phyloP scores from a whole-genome alignment of 2,113 vertebrate genomes.

The Eolophus roseicapilla region DNA sequence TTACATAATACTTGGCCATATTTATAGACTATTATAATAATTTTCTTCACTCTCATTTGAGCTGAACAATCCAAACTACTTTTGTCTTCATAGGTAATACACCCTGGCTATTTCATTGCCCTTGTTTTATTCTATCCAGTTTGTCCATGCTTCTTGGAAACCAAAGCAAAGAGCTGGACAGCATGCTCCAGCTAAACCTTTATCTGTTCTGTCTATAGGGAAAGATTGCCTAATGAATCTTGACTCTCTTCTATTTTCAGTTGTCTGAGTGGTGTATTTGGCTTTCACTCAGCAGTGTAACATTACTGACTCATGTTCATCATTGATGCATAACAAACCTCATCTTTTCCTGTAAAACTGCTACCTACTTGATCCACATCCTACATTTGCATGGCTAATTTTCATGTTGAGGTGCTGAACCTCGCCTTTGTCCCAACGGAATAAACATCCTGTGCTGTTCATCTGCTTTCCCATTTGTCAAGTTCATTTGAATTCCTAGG shows the following conservation, averaged over 20 bases:
- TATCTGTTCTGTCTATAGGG: background rate
- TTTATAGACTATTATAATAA: accelerated
- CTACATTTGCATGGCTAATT: constrained; percentile 17
- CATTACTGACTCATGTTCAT: background rate
- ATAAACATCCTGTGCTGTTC: constrained; percentile 16
- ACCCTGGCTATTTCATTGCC: background rate
- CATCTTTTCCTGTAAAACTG: background rate
- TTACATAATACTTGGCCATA: background rate
- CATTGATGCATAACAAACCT: background rate
- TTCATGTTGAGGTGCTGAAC: background rate
- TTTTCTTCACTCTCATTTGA: background rate
- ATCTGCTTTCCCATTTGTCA: background rate
- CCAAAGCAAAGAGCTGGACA: background rate
- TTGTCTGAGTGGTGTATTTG: background rate
- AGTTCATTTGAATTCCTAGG: constrained; percentile 2
- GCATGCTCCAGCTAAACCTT: background rate
- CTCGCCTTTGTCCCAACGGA: constrained; percentile 18
- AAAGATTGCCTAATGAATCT: background rate
- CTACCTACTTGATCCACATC: background rate
- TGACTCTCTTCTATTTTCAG: background rate
- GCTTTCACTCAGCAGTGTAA: background rate
- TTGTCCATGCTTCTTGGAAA: background rate
- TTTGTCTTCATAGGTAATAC: background rate
- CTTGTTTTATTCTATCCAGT: background rate
- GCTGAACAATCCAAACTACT: background rate